These are phyloP conservation scores for Xyrauchen texanus DNA, from an alignment of 2,113 vertebrate genomes.

Conservation along the genomic window DNA sequence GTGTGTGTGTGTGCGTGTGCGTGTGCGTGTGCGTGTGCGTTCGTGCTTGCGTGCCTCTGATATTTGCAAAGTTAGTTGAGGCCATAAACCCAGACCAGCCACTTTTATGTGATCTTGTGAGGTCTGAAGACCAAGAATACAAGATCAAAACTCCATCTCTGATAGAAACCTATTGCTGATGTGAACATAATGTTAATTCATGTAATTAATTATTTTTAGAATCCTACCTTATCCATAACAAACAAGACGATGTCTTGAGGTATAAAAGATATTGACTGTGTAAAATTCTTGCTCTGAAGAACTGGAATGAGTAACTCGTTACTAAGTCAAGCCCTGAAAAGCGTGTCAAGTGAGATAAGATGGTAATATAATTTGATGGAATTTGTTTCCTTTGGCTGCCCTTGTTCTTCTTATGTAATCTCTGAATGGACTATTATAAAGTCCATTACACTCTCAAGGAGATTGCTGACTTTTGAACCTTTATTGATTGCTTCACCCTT, in stretches of 20 bases:
- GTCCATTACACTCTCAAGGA: conserved; percentile 30
- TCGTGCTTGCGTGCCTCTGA: no score
- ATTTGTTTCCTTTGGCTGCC: not conserved
- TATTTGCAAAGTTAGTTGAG: no score
- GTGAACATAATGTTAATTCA: no score
- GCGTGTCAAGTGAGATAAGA: conserved; percentile 63
- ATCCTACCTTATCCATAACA: not conserved
- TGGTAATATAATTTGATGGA: conserved; percentile 18
- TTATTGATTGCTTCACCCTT: conserved; percentile 44
- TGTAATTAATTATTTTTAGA: no score
- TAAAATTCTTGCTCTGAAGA: conserved; percentile 27
- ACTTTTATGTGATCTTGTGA: no score
- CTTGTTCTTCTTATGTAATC: conserved; percentile 39
- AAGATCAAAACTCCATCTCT: no score
- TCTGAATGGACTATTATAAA: conserved; percentile 21
- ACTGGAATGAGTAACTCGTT: conserved; percentile 44
- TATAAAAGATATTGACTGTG: conserved; percentile 18
- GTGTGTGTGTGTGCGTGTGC: no score
- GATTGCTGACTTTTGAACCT: conserved; percentile 60
- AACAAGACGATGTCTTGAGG: conserved; percentile 23
- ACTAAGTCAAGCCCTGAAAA: conserved; percentile 54
- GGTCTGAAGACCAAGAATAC: no score
- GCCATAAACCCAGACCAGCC: no score
- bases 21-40: no score
- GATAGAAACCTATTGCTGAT: no score